These are phyloP conservation scores for Coracopsis vasa DNA, from an alignment of 2,113 vertebrate genomes.

Conservation along the genomic window DNA sequence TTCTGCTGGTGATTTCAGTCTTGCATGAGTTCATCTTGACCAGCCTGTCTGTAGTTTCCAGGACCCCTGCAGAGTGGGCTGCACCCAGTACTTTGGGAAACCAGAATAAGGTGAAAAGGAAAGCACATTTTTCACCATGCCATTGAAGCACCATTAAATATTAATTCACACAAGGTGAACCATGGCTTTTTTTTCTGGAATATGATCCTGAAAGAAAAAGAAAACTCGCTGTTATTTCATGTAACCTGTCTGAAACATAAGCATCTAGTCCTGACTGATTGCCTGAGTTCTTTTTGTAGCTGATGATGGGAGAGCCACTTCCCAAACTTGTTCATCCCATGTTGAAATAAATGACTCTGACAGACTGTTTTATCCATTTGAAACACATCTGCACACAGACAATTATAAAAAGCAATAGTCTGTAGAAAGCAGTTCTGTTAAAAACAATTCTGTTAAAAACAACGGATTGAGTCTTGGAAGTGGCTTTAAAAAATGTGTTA, in stretches of 20 bases:
- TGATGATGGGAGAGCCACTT: neutral
- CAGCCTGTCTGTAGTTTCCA: neutral
- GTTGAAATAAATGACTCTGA: neutral
- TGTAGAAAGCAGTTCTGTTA: neutral
- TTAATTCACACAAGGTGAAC: neutral
- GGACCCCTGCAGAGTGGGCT: neutral
- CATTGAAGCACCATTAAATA: neutral
- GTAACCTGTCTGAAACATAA: neutral
- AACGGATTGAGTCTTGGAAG: neutral
- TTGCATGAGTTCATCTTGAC: neutral
- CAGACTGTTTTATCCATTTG: neutral
- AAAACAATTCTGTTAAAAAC: neutral
- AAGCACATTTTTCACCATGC: neutral
- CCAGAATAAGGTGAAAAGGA: neutral
- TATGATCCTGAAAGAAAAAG: neutral
- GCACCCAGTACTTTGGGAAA: neutral
- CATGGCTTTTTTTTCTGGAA: neutral
- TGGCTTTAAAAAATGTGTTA: neutral
- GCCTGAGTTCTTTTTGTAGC: neutral
- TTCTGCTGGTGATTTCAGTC: neutral
- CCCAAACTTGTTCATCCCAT: neutral
- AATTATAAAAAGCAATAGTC: neutral
- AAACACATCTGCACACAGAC: neutral
- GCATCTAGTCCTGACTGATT: neutral
- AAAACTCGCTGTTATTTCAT: neutral